phyloP scores from a whole-genome alignment of 2,888 invertebrate genomes.

The Chymomyza amoena region DNA sequence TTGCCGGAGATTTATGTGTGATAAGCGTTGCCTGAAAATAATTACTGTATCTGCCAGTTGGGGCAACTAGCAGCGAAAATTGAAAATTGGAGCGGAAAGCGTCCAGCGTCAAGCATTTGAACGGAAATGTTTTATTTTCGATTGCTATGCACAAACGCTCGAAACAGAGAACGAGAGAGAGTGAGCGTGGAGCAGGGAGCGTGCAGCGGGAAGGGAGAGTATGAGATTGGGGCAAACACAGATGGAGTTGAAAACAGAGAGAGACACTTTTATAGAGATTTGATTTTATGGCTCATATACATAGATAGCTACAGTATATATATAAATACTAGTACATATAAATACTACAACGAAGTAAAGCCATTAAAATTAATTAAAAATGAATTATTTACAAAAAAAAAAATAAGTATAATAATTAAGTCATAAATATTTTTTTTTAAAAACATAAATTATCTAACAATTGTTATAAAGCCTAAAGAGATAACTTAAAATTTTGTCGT shows the following conservation, averaged over 20 bases:
- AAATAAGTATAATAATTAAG: too few species aligned
- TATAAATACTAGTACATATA: too few species aligned
- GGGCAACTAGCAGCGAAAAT: constrained; percentile 56
- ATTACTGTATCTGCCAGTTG: constrained; percentile 66
- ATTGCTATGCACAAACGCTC: neutral
- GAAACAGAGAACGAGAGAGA: neutral
- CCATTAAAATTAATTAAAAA: too few species aligned
- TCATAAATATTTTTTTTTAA: too few species aligned
- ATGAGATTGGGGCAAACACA: neutral
- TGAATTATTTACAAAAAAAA: too few species aligned
- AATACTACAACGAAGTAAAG: too few species aligned
- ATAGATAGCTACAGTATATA: neutral
- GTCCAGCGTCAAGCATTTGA: constrained; percentile 33
- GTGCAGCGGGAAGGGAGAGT: neutral
- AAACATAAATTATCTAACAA: too few species aligned
- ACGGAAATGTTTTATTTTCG: constrained; percentile 55
- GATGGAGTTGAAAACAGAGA: neutral
- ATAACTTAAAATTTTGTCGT: too few species aligned
- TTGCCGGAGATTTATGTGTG: constrained; percentile 67
- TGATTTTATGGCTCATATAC: neutral
- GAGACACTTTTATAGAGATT: neutral
- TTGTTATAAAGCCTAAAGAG: too few species aligned
- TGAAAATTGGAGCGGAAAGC: constrained; percentile 69
- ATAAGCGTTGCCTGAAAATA: constrained; percentile 73
- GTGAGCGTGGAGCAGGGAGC: neutral